Percentiles rank a stretch among this genome's conserved stretches.
Conservation (phyloP, 1,140 invertebrate species). For the Drepana arcuata region DNA sequence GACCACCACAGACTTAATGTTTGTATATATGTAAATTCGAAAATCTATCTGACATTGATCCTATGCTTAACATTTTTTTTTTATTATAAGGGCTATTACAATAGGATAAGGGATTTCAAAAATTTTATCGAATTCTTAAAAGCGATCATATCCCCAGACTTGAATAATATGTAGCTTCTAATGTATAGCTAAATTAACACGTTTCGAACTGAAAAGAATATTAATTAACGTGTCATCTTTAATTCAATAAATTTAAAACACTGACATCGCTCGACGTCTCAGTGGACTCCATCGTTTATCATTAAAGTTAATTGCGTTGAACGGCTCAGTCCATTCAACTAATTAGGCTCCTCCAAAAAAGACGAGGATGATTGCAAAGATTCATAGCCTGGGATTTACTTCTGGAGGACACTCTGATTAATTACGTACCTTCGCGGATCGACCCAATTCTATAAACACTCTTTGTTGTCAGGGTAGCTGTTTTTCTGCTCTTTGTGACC, state of each 20-base stretch:
- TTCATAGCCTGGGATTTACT: slow-evolving; percentile 54
- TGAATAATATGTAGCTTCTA: no score
- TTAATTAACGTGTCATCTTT: no score
- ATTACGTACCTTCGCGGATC: no score
- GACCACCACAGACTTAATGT: no score
- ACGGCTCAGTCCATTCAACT: slow-evolving; percentile 51
- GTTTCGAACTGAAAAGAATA: no score
- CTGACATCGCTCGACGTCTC: slow-evolving; percentile 1
- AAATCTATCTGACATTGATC: slow-evolving; percentile 1
- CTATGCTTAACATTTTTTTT: background rate
- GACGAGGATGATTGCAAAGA: slow-evolving; percentile 51
- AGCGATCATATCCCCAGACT: no score
- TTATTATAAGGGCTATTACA: slow-evolving; percentile 1
- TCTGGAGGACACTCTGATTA: slow-evolving; percentile 44
- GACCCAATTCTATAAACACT: no score
- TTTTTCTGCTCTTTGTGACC: no score
- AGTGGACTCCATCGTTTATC: slow-evolving; percentile 37
- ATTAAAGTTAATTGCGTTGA: slow-evolving; percentile 56
- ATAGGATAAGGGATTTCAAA: slow-evolving; percentile 4
- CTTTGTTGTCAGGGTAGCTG: no score
- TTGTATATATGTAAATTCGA: no score
- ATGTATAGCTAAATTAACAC: no score
- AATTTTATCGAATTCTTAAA: no score
- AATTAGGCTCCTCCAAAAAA: slow-evolving; percentile 57
- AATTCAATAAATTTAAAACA: background rate